Evolutionary conservation across 1,140 invertebrate species (phyloP).

Genomic region (Drosophila mayri): DNA sequence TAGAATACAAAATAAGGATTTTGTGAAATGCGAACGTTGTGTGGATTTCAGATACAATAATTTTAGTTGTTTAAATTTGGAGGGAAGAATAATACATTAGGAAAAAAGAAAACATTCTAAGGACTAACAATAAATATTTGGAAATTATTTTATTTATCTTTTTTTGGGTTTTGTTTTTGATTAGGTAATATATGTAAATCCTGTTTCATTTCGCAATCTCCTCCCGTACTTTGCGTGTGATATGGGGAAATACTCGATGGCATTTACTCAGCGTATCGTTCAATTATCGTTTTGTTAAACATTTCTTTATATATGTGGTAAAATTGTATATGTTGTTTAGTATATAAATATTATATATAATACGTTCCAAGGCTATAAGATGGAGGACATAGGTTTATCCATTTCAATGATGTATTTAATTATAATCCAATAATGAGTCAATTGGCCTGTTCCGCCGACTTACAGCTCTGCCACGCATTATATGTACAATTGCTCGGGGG

Average conservation of each 20-base stretch:
- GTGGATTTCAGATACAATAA: slow-evolving; percentile 24
- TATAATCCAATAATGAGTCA: neutral
- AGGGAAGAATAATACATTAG: slow-evolving; percentile 1
- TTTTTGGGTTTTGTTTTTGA: slow-evolving; percentile 23
- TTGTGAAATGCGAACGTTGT: slow-evolving; percentile 7
- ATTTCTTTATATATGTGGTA: slow-evolving; percentile 35
- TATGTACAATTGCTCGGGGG: slow-evolving; percentile 42
- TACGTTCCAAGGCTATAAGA: slow-evolving; percentile 15
- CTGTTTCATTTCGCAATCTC: slow-evolving; percentile 38
- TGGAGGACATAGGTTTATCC: neutral
- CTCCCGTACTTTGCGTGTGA: slow-evolving; percentile 22
- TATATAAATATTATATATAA: slow-evolving; percentile 32
- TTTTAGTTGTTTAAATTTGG: slow-evolving; percentile 18
- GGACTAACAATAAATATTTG: slow-evolving; percentile 48
- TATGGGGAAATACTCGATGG: slow-evolving; percentile 38
- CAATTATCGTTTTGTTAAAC: slow-evolving; percentile 18
- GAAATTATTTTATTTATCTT: slow-evolving; percentile 22
- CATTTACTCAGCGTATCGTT: slow-evolving; percentile 30
- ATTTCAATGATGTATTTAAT: neutral
- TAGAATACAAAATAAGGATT: slow-evolving; percentile 24
- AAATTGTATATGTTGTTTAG: slow-evolving; percentile 41
- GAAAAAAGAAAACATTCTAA: slow-evolving; percentile 34
- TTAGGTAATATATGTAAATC: slow-evolving; percentile 46
- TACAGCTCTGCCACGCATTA: slow-evolving; percentile 18
- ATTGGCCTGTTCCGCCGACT: neutral